A percentile compares a stretch with the other conserved stretches of the same genome.
Conservation (phyloP, 1,140 invertebrate species). For the Papilio polyxenes region DNA sequence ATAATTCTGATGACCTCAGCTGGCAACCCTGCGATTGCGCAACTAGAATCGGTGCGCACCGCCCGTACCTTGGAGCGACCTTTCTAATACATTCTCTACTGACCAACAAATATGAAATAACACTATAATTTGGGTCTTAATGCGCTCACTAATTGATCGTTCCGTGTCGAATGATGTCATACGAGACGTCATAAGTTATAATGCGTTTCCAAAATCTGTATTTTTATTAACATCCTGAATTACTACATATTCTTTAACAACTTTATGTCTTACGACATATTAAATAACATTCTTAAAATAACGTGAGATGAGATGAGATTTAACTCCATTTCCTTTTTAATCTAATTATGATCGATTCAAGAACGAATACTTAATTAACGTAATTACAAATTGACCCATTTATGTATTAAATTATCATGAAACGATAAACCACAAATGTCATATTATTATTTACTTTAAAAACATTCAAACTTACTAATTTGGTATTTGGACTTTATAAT, state of each 20-base stretch:
- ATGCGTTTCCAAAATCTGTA: neutral
- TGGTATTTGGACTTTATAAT: too few species aligned
- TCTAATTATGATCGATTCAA: neutral
- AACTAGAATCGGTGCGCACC: slow-evolving; percentile 41
- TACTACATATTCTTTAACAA: neutral
- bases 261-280: neutral
- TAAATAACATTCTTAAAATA: neutral
- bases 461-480: too few species aligned
- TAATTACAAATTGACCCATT: too few species aligned
- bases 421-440: too few species aligned
- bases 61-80: slow-evolving; percentile 54
- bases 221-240: neutral
- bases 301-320: too few species aligned
- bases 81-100: slow-evolving; percentile 60
- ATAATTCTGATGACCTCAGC: slow-evolving; percentile 33
- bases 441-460: too few species aligned
- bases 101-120: slow-evolving; percentile 40
- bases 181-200: too few species aligned
- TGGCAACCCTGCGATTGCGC: slow-evolving; percentile 45
- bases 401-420: too few species aligned
- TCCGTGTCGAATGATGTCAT: neutral
- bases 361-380: too few species aligned
- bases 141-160: neutral
- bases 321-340: neutral
- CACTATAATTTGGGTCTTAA: slow-evolving; percentile 23